Percentiles rank a stretch among this genome's conserved stretches.
Conservation (phyloP, 37 sponge, comb jelly and placozoan species). For the Mnemiopsis leidyi region DNA sequence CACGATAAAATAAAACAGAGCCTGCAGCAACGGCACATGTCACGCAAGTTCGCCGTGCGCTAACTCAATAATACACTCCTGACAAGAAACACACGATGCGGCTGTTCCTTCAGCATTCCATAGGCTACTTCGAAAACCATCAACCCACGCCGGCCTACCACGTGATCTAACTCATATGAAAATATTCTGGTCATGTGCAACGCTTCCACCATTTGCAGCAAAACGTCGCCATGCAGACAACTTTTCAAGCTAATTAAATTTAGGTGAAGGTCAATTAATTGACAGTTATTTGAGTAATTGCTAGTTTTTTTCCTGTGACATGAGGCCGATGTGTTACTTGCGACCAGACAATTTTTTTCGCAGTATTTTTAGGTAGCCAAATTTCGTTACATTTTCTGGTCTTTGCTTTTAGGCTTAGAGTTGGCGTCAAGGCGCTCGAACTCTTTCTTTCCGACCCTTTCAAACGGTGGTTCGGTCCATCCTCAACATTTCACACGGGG, state of each 20-base stretch:
- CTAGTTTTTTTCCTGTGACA: not conserved
- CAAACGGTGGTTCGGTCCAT: too few species aligned
- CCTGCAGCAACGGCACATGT: not conserved
- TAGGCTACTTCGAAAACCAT: not conserved
- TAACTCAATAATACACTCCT: not conserved
- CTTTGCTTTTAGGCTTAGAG: not conserved
- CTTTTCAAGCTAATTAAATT: too few species aligned
- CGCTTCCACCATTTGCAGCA: not conserved
- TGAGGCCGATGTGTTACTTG: not conserved
- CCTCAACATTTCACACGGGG: too few species aligned
- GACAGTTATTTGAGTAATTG: not conserved
- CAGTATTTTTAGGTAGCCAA: not conserved
- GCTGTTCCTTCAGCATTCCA: not conserved
- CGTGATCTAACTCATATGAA: not conserved
- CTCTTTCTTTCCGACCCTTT: too few species aligned
- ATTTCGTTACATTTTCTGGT: not conserved
- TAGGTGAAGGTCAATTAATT: not conserved
- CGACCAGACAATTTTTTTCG: not conserved
- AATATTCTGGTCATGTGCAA: not conserved
- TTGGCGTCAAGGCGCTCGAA: not conserved
- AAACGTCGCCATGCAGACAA: not conserved
- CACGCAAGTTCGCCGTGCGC: not conserved
- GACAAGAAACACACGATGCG: not conserved
- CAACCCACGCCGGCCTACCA: not conserved
- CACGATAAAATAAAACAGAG: not conserved